These are phyloP conservation scores for Oceanodroma leucorhoa DNA, from an alignment of 2,797 vertebrate genomes.

Conservation along the genomic window DNA sequence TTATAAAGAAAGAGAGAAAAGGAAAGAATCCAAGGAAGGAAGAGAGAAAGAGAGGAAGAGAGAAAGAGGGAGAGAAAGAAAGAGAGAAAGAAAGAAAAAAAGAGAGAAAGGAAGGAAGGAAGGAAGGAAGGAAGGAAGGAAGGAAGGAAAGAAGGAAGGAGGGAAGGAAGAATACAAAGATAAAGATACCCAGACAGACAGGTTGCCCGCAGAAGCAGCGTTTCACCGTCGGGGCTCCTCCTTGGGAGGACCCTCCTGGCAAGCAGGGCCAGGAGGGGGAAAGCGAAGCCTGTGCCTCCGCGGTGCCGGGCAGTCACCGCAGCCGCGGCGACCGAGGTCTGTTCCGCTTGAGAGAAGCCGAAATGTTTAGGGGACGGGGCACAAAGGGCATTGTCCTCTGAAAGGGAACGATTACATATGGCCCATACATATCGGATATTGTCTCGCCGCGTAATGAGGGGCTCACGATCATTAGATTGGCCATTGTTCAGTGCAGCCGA, in stretches of 20 bases:
- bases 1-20: too few species aligned
- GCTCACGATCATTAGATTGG: slow-evolving; percentile 80
- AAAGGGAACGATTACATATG: slow-evolving; percentile 93
- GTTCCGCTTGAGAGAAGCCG: slow-evolving; percentile 73
- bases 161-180: too few species aligned
- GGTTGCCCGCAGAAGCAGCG: not conserved
- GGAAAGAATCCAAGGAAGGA: too few species aligned
- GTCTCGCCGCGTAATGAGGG: slow-evolving; percentile 86
- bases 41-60: too few species aligned
- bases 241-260: not conserved
- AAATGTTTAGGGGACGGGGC: slow-evolving; percentile 64
- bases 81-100: rapidly evolving
- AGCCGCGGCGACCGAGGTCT: slow-evolving; percentile 55
- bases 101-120: rapidly evolving
- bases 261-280: not conserved
- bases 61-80: too few species aligned
- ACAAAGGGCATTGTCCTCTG: slow-evolving; percentile 88
- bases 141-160: too few species aligned
- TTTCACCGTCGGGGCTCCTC: not conserved
- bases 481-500: slow-evolving; percentile 82
- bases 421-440: slow-evolving; percentile 86
- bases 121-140: not conserved
- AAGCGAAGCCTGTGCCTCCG: not conserved
- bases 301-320: not conserved
- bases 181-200: not conserved